Evolutionary conservation across 2,797 vertebrate genomes (phyloP).

Genomic region (Arrhamphus sclerolepis): DNA sequence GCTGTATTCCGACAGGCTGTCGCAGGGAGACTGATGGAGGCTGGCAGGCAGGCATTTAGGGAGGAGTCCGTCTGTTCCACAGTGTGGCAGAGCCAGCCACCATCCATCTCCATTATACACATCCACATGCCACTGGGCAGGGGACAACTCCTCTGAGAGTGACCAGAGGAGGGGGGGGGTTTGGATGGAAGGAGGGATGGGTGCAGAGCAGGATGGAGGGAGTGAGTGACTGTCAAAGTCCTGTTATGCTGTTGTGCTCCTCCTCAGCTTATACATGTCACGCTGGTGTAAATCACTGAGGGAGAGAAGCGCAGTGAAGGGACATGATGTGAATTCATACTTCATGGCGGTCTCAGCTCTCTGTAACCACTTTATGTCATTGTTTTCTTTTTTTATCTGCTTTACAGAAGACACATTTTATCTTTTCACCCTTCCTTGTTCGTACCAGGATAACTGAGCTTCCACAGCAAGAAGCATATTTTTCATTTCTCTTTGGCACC

Average conservation of each 20-base stretch:
- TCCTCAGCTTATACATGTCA: conserved; percentile 42
- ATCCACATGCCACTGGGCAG: conserved; percentile 77
- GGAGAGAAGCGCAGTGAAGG: conserved; percentile 24
- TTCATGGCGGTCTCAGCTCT: conserved; percentile 1
- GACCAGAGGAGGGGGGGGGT: conserved; percentile 32
- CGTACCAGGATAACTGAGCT: too few species aligned
- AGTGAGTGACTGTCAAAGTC: conserved; percentile 58
- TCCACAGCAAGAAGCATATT: too few species aligned
- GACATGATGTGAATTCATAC: conserved; percentile 45
- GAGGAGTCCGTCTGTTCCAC: conserved; percentile 75
- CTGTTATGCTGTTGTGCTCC: conserved; percentile 48
- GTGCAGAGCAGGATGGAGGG: conserved; percentile 25
- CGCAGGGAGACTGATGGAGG: conserved; percentile 74
- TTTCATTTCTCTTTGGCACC: too few species aligned
- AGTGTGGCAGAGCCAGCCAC: conserved; percentile 68
- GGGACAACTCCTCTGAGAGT: conserved; percentile 70
- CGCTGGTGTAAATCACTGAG: conserved; percentile 48
- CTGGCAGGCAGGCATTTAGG: conserved; percentile 77
- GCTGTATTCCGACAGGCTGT: conserved; percentile 54
- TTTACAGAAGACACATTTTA: conserved; percentile 13
- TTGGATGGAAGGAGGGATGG: not conserved
- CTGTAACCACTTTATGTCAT: conserved; percentile 18
- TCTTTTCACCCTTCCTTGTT: conserved; percentile 2
- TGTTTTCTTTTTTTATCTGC: conserved; percentile 18
- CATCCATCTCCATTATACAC: conserved; percentile 81